Percentiles rank a stretch among this genome's conserved stretches.
These are phyloP conservation scores for Platichthys flesus DNA, from an alignment of 2,113 vertebrate species.

Conservation along the genomic window DNA sequence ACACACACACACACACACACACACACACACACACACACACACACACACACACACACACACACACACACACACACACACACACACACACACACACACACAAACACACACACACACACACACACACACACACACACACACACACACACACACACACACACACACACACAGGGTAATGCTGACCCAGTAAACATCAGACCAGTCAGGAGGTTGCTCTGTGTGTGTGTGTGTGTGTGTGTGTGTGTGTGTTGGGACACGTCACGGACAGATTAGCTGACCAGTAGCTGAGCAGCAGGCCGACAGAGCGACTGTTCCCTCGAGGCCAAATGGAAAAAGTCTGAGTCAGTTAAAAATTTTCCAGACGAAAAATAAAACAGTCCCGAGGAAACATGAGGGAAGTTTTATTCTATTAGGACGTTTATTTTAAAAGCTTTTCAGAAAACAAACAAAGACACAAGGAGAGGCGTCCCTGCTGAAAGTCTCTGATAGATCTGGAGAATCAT, in stretches of 20 bases:
- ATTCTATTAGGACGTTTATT: not conserved
- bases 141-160: too few relatives aligned
- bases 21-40: not conserved
- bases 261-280: slow-evolving; percentile 39
- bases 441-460: not conserved
- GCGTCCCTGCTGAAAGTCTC: not conserved
- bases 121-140: slow-evolving; percentile 2
- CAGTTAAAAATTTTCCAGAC: slow-evolving; percentile 14
- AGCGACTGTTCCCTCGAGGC: not conserved
- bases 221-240: not conserved
- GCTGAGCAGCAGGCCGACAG: slow-evolving; percentile 12
- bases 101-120: not conserved
- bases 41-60: not conserved
- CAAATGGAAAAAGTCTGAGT: slow-evolving; percentile 8
- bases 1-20: slow-evolving; percentile 1
- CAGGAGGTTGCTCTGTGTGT: slow-evolving; percentile 17
- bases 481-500: not conserved
- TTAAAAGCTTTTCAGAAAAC: not conserved
- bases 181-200: slow-evolving; percentile 40
- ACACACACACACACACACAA: not conserved
- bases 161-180: slow-evolving; percentile 26
- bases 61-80: not conserved
- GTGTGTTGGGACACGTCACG: not conserved
- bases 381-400: too few relatives aligned
- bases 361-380: not conserved